Percentiles rank a stretch among this genome's conserved stretches.
phyloP scores from a whole-genome alignment of 2,797 vertebrate genomes.

The Danio albolineatus region DNA sequence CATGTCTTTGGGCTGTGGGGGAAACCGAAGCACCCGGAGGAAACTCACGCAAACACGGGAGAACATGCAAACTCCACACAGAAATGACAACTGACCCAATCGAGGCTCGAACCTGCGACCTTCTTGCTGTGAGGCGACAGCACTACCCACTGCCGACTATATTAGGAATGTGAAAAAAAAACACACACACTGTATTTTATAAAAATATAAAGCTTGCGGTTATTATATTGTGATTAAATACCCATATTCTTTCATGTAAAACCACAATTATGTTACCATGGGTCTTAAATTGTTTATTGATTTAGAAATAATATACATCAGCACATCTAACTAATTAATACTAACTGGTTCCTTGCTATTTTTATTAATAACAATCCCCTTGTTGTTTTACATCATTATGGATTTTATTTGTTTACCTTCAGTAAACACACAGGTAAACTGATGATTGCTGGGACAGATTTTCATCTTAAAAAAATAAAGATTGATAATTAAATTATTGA shows the following conservation, averaged over 20 bases:
- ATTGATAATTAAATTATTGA: too few species aligned
- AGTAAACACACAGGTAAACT: neutral
- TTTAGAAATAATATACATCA: neutral
- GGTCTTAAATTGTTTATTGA: neutral
- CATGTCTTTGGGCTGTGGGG: too few species aligned
- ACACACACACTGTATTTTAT: neutral
- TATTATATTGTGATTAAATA: neutral
- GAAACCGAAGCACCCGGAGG: too few species aligned
- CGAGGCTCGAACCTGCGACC: too few species aligned
- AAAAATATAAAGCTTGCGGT: neutral
- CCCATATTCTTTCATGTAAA: too few species aligned
- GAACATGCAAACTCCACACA: too few species aligned
- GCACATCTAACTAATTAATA: neutral
- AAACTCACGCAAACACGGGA: too few species aligned
- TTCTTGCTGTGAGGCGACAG: too few species aligned
- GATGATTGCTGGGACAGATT: neutral
- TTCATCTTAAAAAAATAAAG: neutral
- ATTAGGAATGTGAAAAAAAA: too few species aligned
- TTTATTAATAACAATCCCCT: neutral
- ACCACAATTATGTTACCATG: neutral
- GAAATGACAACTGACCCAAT: too few species aligned
- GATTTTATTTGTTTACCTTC: too few species aligned
- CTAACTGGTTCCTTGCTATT: neutral
- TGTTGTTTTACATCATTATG: neutral
- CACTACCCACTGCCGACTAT: too few species aligned